phyloP scores from a whole-genome alignment of 1,140 invertebrate species.

The Spodoptera litura region DNA sequence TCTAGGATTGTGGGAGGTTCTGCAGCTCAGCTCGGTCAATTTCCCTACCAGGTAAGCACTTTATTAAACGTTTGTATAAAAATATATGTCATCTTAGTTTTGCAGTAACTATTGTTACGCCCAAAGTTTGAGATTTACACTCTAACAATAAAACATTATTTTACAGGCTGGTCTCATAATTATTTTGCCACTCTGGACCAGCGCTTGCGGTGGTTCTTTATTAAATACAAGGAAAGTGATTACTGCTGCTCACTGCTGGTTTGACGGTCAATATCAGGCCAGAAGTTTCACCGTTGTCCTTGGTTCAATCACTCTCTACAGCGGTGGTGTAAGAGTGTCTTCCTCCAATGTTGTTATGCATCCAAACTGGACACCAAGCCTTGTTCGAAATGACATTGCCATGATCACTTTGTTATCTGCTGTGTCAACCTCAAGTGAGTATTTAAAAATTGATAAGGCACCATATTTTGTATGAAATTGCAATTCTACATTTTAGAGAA shows the following conservation, averaged over 20 bases:
- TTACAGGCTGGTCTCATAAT: slow-evolving; percentile 1
- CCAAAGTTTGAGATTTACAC: no score
- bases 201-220: slow-evolving; percentile 1
- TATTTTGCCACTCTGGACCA: not conserved
- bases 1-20: slow-evolving; percentile 7
- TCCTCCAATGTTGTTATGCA: not conserved
- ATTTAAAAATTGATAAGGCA: not conserved
- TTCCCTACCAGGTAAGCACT: slow-evolving; percentile 36
- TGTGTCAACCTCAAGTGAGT: not conserved
- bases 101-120: no score
- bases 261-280: not conserved
- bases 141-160: not conserved
- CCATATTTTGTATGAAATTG: not conserved
- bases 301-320: not conserved
- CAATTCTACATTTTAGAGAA: no score
- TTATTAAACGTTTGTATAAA: not conserved
- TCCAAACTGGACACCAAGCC: not conserved
- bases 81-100: not conserved
- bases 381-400: not conserved
- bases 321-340: not conserved
- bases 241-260: not conserved
- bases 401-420: not conserved
- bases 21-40: not conserved
- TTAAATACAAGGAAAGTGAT: not conserved
- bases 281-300: not conserved